Base-by-base conservation (phyloP, 2,797 vertebrate genomes). In the Spinus olivaceus region DNA sequence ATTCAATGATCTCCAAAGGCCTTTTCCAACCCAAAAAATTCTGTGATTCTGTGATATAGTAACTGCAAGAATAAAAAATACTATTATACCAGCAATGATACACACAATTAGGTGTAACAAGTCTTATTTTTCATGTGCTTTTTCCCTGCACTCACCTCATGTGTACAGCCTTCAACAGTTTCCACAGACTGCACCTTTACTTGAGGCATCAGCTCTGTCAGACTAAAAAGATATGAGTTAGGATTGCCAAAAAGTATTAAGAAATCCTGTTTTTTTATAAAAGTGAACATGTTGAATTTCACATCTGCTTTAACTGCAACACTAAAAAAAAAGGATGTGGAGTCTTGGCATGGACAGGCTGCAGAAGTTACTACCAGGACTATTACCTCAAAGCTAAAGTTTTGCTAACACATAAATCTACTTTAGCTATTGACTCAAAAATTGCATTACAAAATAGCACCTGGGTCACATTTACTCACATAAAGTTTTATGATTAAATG, bases 101-200 rank as follows among this genome's bases (percentile, higher is more conserved):
- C 2, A 37, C 6, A 16, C 3, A 35, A 32, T 57, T 66, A 9
- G 6, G 35, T 27, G 3, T 35, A 61, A 81, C 9, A 44, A 80
- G 6, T 6, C 22, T 24, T 3, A 27, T 7, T 61, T 67, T 30
- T 35, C 39, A 50, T 0, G 1, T 16, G 24, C 5, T n/a, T 46
- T 74, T 25, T 50, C 41, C 50, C 6, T 23, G 41, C 22, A 81
- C 97, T 97, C 92, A 99, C 99, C 98, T 99, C 99, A 66, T 99
- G 99, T 5, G 98, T 99, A 95, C 99, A 99, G 46, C 99, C 99
- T 97, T 99, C 99, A 94, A 99, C 98, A 1, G 99, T 99, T 86
- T 99, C 99, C 37, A 99, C 99, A 69, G 98, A 98, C 66, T 99
- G 98, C 56, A 99, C 99, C 81, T 99, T 99, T 64, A 99, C 98